phyloP scores from a whole-genome alignment of 2,113 vertebrate species.

The Gambusia affinis region DNA sequence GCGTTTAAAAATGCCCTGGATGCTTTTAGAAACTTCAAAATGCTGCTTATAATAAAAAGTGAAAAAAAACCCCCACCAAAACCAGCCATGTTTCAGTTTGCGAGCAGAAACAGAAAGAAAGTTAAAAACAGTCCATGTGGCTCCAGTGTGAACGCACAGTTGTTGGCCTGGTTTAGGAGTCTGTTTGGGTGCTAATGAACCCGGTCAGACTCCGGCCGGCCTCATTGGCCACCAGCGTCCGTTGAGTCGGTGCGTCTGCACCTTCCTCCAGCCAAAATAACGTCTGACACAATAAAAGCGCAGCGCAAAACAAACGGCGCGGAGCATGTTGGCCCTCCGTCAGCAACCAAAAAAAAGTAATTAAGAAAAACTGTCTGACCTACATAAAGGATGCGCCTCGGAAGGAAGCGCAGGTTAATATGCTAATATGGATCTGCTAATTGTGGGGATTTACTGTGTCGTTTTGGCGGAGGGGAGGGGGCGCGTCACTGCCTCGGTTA shows the following conservation, averaged over 20 bases:
- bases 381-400: conserved; percentile 75
- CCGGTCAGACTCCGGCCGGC: conserved; percentile 48
- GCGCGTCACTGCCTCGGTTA: conserved; percentile 61
- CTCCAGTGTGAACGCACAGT: conserved; percentile 43
- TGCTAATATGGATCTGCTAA: conserved; percentile 82
- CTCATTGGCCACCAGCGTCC: conserved; percentile 70
- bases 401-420: conserved; percentile 79
- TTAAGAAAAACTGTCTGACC: conserved; percentile 81
- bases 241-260: conserved; percentile 58
- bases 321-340: conserved; percentile 68
- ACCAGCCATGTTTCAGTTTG: neutral
- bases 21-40: neutral
- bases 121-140: neutral
- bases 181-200: conserved; percentile 60
- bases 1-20: conserved; percentile 14
- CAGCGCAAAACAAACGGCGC: conserved; percentile 54
- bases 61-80: neutral
- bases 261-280: conserved; percentile 62
- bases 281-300: conserved; percentile 63
- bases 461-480: conserved; percentile 42
- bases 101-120: neutral
- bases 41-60: neutral
- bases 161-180: conserved; percentile 66
- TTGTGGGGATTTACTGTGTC: conserved; percentile 74
- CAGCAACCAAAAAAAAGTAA: conserved; percentile 68